Evolutionary conservation across 1,140 invertebrate genomes (phyloP).

Genomic region (Phymastichus coffea): DNA sequence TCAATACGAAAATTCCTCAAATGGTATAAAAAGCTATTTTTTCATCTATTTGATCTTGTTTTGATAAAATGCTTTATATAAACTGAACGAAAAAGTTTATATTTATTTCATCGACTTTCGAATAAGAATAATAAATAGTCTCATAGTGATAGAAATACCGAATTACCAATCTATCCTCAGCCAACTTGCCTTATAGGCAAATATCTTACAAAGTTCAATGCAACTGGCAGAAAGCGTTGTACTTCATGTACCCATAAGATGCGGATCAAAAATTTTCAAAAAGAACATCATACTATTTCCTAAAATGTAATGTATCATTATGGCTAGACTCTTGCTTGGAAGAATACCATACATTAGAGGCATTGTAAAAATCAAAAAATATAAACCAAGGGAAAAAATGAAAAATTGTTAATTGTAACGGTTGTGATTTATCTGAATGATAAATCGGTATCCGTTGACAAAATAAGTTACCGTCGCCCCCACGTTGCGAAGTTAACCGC

Average conservation of each 20-base stretch:
- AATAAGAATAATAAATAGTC: constrained; percentile 5
- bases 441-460: too few species aligned
- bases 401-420: too few species aligned
- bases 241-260: neutral
- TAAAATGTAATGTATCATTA: neutral
- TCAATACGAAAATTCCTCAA: too few species aligned
- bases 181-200: neutral
- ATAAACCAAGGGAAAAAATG: neutral
- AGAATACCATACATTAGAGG: constrained; percentile 5
- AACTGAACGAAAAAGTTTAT: too few species aligned
- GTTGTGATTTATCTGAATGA: too few species aligned
- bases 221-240: neutral
- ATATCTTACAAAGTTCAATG: constrained; percentile 5
- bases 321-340: constrained; percentile 7
- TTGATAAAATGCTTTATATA: constrained; percentile 22
- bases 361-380: neutral
- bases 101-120: constrained; percentile 17
- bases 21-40: too few species aligned
- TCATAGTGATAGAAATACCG: neutral
- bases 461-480: too few species aligned
- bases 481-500: too few species aligned
- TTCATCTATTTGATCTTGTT: constrained; percentile 26
- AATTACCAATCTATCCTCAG: too few species aligned
- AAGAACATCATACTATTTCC: neutral
- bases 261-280: neutral